phyloP scores from a whole-genome alignment of 2,888 invertebrate genomes.

The Chrysomela aeneicollis region DNA sequence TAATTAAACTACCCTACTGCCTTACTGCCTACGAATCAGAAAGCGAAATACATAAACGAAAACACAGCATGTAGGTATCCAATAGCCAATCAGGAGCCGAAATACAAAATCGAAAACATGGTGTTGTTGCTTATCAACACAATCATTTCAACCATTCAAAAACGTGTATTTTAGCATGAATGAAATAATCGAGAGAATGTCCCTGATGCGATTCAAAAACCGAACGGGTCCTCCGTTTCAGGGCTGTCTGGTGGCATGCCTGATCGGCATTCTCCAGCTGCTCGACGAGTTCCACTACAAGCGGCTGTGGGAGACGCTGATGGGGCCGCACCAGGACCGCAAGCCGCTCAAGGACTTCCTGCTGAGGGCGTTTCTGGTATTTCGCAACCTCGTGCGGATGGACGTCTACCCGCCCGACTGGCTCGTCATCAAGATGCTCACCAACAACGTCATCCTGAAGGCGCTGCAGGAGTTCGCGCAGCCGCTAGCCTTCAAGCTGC shows the following conservation, averaged over 20 bases:
- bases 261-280: conserved; percentile 85
- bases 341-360: conserved; percentile 88
- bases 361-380: conserved; percentile 80
- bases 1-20: too few species aligned
- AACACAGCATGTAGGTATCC: too few species aligned
- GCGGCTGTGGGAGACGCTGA: conserved; percentile 83
- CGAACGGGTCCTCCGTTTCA: conserved; percentile 52
- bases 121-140: too few species aligned
- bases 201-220: too few species aligned
- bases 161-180: too few species aligned
- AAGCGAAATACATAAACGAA: too few species aligned
- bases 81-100: too few species aligned
- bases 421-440: conserved; percentile 88
- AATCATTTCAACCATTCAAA: too few species aligned
- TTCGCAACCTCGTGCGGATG: conserved; percentile 79
- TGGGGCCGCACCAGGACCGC: conserved; percentile 73
- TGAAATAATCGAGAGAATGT: too few species aligned
- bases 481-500: conserved; percentile 83
- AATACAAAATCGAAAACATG: too few species aligned
- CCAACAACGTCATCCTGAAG: conserved; percentile 84
- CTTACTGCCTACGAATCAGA: too few species aligned
- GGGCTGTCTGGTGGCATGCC: conserved; percentile 87
- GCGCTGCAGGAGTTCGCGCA: conserved; percentile 89
- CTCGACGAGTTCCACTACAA: conserved; percentile 89
- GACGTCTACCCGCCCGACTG: conserved; percentile 89